Conservation (phyloP, 2,113 vertebrate species). For the Antechinus flavipes region DNA sequence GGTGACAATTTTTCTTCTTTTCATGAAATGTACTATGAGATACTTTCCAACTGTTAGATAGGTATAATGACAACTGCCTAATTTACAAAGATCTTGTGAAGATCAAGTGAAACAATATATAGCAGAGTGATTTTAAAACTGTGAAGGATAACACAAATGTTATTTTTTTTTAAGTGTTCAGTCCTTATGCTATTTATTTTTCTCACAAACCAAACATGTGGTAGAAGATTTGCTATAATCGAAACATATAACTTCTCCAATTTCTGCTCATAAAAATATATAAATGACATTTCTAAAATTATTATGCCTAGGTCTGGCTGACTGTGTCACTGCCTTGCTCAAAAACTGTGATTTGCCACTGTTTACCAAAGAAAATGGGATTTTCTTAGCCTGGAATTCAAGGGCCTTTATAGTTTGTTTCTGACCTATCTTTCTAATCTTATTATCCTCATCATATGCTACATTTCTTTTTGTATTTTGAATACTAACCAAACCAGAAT, state of each 20-base stretch:
- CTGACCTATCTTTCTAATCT: not conserved
- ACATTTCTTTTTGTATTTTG: not conserved
- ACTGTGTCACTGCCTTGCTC: not conserved
- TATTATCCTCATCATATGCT: not conserved
- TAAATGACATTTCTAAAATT: not conserved
- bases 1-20: not conserved
- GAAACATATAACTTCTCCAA: not conserved
- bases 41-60: not conserved
- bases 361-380: not conserved
- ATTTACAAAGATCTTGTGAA: not conserved
- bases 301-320: not conserved
- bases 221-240: not conserved
- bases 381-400: not conserved
- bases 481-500: not conserved
- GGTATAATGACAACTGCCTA: not conserved
- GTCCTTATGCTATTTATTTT: not conserved
- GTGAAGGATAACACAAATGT: not conserved
- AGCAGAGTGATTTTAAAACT: too few relatives aligned
- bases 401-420: not conserved
- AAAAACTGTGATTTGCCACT: not conserved
- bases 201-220: not conserved
- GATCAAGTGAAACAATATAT: not conserved
- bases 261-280: not conserved
- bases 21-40: not conserved
- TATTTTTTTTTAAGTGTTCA: not conserved